A percentile compares a stretch with the other conserved stretches of the same genome.
These are phyloP conservation scores for Entomyzon cyanotis DNA, from an alignment of 2,113 vertebrate genomes.

Conservation along the genomic window DNA sequence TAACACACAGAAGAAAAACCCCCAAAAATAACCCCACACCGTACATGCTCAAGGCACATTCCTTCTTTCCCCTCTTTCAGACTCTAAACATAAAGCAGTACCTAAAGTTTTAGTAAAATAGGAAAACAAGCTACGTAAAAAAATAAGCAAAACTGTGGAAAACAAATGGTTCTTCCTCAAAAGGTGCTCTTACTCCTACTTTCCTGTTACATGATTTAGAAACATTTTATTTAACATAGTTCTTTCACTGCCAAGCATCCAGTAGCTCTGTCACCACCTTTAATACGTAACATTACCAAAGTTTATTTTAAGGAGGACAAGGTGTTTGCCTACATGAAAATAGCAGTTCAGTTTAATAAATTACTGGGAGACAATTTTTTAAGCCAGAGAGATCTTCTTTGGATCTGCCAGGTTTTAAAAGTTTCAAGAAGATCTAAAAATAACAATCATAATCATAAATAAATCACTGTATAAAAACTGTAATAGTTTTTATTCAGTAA, in stretches of 20 bases:
- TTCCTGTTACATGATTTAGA: background rate
- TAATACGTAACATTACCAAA: background rate
- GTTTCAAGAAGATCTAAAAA: background rate
- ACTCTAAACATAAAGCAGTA: background rate
- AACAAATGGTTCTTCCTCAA: background rate
- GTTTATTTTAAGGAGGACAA: background rate
- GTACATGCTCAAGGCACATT: background rate
- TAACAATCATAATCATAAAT: background rate
- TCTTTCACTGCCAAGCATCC: background rate
- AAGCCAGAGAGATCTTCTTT: background rate
- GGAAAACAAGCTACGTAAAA: background rate
- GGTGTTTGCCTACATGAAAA: background rate
- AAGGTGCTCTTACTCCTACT: background rate
- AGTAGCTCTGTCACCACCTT: background rate
- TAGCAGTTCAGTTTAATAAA: background rate
- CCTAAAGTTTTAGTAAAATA: background rate
- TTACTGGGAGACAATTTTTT: background rate
- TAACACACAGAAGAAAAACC: background rate
- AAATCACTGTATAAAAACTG: background rate
- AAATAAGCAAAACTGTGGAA: background rate
- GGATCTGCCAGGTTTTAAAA: background rate
- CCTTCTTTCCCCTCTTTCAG: background rate
- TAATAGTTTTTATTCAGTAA: background rate
- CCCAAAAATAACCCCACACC: background rate
- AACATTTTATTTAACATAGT: background rate